Evolutionary conservation across 1,140 invertebrate genomes (phyloP).

Genomic region (Aphis craccivora): DNA sequence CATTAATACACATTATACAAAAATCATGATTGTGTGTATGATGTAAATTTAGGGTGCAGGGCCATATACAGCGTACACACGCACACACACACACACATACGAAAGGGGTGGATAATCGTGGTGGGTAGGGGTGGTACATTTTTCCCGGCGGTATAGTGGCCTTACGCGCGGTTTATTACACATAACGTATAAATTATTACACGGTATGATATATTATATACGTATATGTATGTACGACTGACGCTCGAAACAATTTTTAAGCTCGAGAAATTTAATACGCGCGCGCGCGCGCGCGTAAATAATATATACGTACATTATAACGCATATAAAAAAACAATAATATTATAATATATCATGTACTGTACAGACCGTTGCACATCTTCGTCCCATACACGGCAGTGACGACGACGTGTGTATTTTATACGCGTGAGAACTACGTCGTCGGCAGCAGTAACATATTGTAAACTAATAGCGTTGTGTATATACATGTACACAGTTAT

Average conservation of each 20-base stretch:
- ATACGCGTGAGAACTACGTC: constrained; percentile 52
- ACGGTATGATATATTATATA: not conserved
- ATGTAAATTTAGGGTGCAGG: not conserved
- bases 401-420: constrained; percentile 52
- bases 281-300: too few relatives aligned
- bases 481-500: not conserved
- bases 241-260: constrained; percentile 15
- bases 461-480: not conserved
- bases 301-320: not conserved
- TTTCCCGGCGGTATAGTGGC: not conserved
- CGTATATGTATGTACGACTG: not conserved
- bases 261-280: not conserved
- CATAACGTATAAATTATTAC: not conserved
- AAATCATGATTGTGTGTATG: not conserved
- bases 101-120: not conserved
- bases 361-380: constrained; percentile 24
- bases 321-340: not conserved
- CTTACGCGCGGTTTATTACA: not conserved
- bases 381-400: not conserved
- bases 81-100: not conserved
- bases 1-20: too few relatives aligned
- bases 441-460: constrained; percentile 16
- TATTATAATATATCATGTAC: not conserved
- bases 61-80: not conserved
- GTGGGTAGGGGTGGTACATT: not conserved